Base-by-base conservation (phyloP, 2,888 invertebrate genomes). In the Harpagoxenus sublaevis region DNA sequence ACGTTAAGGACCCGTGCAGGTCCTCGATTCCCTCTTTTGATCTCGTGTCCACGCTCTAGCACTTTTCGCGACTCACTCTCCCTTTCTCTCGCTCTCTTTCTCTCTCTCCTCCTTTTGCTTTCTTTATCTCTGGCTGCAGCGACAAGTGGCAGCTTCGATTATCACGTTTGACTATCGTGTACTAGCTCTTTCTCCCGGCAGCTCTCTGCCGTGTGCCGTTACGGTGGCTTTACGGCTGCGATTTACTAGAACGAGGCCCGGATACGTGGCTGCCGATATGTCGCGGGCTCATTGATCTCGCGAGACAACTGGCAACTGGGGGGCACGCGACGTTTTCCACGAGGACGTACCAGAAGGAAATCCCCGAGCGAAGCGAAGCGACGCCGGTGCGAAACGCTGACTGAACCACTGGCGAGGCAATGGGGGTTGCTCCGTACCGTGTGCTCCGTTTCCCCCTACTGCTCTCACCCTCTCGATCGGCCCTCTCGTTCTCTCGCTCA, bases 331-430 rank as follows among this genome's bases (percentile, higher is more conserved):
- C 83, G 89, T 83, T 86, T 65, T 78, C 60, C 91, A 91, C 90
- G 91, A 87, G 91, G 82, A 78, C 70, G 84, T 82, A 74, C 57
- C 81, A 85, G 79, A 75, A 68, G 75, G 74, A 73, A 75, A 83
- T 75, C 84, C 84, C 45, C 66, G 31, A 74, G 23, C 71, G 57
- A 87, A 83, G 86, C 84, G 87, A 84, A 86, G 86, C 90, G 90
- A 91, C 89, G 91, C 91, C 92, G 92, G 92, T 92, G 91, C 91
- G 90, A 93, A 92, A 82, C 92, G 91, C 89, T 90, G 92, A 92
- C 91, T 91, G 92, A 92, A 92, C 89, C 89, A 91, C 89, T 92
- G 87, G 84, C 86, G 81, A 89, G 86, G 87, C 84, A 87, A 86
- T 87, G 89, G 91, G 90, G 91, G 90, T 91, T 90, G 90, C 87